These are phyloP conservation scores for Fistularia tabacaria DNA, from an alignment of 2,797 vertebrate species.

Conservation along the genomic window DNA sequence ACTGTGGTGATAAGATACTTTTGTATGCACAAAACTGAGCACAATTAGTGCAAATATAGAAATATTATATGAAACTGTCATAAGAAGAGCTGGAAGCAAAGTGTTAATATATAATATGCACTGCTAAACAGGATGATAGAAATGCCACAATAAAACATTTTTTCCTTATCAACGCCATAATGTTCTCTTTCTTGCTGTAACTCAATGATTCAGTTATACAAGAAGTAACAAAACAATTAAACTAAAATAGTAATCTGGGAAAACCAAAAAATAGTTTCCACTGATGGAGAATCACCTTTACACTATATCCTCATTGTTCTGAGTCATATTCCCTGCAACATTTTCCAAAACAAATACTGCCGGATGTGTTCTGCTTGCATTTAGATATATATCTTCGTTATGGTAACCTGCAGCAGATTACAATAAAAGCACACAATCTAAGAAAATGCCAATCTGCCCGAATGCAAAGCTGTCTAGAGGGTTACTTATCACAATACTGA, in stretches of 20 bases:
- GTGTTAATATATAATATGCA: slow-evolving; percentile 37
- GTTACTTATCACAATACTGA: slow-evolving; percentile 19
- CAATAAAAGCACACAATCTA: slow-evolving; percentile 45
- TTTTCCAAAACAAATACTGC: slow-evolving; percentile 57
- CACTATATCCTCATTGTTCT: slow-evolving; percentile 30
- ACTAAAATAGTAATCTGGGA: not conserved
- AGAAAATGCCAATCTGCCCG: not conserved
- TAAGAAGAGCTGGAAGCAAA: slow-evolving; percentile 44
- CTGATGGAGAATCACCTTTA: slow-evolving; percentile 35
- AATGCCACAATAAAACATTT: slow-evolving; percentile 24
- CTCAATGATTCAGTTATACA: slow-evolving; percentile 47
- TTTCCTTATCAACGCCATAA: slow-evolving; percentile 14
- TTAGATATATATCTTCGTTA: slow-evolving; percentile 51
- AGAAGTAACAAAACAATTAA: slow-evolving; percentile 11
- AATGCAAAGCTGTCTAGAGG: slow-evolving; percentile 14
- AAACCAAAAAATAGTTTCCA: not conserved
- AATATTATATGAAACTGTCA: slow-evolving; percentile 43
- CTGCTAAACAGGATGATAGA: slow-evolving; percentile 37
- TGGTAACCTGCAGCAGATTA: slow-evolving; percentile 42
- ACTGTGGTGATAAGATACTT: slow-evolving; percentile 26
- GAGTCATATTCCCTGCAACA: slow-evolving; percentile 60
- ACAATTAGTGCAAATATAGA: slow-evolving; percentile 19
- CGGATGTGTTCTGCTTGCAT: slow-evolving; percentile 55
- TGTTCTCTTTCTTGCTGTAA: slow-evolving; percentile 18
- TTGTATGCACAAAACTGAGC: slow-evolving; percentile 38